Conservation (phyloP, 2,113 vertebrate species). For the Oryzias curvinotus region DNA sequence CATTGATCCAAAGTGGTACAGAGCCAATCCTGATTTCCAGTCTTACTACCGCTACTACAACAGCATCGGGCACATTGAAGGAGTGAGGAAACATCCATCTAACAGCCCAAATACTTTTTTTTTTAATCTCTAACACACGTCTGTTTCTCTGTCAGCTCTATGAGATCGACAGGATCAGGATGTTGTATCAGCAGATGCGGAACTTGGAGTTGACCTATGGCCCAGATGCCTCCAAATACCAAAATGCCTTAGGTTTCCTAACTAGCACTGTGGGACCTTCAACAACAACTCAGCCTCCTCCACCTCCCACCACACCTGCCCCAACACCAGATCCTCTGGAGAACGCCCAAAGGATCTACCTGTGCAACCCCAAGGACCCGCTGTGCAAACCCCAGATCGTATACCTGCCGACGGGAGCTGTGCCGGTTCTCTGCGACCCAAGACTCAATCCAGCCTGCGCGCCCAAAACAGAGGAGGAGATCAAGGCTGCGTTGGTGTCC, state of each 20-base stretch:
- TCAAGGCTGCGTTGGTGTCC: constrained; percentile 30
- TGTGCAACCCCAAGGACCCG: constrained; percentile 70
- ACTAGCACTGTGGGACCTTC: constrained; percentile 41
- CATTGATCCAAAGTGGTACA: constrained; percentile 69
- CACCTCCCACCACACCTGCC: constrained; percentile 49
- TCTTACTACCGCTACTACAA: constrained; percentile 77
- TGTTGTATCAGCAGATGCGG: constrained; percentile 79
- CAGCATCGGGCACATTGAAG: constrained; percentile 77
- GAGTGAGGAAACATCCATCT: constrained; percentile 42
- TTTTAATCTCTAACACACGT: background rate
- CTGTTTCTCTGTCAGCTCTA: constrained; percentile 66
- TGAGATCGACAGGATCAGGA: constrained; percentile 75
- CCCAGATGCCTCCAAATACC: constrained; percentile 69
- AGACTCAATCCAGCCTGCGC: constrained; percentile 61
- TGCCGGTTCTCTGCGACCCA: constrained; percentile 72
- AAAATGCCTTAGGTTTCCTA: constrained; percentile 58
- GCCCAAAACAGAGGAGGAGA: constrained; percentile 47
- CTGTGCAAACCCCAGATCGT: constrained; percentile 73
- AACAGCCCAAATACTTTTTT: background rate
- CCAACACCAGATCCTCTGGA: constrained; percentile 58
- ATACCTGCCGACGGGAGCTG: constrained; percentile 67
- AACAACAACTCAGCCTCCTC: constrained; percentile 49
- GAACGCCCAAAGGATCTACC: constrained; percentile 59
- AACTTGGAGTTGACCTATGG: constrained; percentile 69
- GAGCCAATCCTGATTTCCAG: constrained; percentile 68